These are phyloP conservation scores for Drosophila pallidifrons DNA, from an alignment of 1,140 invertebrate species.

Conservation along the genomic window DNA sequence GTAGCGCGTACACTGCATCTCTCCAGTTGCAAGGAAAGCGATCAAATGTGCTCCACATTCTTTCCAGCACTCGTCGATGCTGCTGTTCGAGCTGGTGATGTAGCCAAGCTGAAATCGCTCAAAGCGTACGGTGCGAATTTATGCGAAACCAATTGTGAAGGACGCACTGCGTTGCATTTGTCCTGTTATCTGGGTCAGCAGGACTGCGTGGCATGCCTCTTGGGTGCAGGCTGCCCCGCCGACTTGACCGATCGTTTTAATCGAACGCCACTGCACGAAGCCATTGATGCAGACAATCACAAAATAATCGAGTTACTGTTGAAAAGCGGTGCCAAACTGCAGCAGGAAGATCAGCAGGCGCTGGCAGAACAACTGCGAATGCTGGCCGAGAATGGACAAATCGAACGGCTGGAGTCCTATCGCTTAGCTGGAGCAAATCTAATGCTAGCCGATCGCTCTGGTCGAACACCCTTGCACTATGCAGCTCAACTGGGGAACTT, in stretches of 20 bases:
- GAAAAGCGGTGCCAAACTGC: slow-evolving; percentile 87
- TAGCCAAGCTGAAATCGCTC: slow-evolving; percentile 84
- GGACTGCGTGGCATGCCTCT: slow-evolving; percentile 84
- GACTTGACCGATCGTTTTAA: slow-evolving; percentile 87
- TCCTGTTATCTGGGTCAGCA: slow-evolving; percentile 90
- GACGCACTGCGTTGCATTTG: slow-evolving; percentile 92
- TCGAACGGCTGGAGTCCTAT: slow-evolving; percentile 87
- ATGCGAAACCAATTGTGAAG: slow-evolving; percentile 90
- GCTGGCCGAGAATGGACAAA: slow-evolving; percentile 87
- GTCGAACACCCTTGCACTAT: slow-evolving; percentile 88
- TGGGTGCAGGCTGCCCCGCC: slow-evolving; percentile 92
- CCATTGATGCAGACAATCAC: slow-evolving; percentile 87
- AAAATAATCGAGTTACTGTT: slow-evolving; percentile 87
- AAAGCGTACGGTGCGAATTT: slow-evolving; percentile 89
- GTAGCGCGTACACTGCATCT: slow-evolving; percentile 89
- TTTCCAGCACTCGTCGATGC: slow-evolving; percentile 91
- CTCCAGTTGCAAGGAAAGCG: slow-evolving; percentile 88
- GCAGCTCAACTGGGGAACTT: slow-evolving; percentile 86
- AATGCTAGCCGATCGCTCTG: slow-evolving; percentile 86
- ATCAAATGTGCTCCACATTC: slow-evolving; percentile 90
- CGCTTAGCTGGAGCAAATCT: slow-evolving; percentile 88
- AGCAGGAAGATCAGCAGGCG: slow-evolving; percentile 84
- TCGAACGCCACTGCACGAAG: slow-evolving; percentile 88
- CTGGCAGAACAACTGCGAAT: slow-evolving; percentile 87
- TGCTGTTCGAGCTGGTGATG: slow-evolving; percentile 89